phyloP scores from a whole-genome alignment of 2,113 vertebrate species.

The Gobio gobio region DNA sequence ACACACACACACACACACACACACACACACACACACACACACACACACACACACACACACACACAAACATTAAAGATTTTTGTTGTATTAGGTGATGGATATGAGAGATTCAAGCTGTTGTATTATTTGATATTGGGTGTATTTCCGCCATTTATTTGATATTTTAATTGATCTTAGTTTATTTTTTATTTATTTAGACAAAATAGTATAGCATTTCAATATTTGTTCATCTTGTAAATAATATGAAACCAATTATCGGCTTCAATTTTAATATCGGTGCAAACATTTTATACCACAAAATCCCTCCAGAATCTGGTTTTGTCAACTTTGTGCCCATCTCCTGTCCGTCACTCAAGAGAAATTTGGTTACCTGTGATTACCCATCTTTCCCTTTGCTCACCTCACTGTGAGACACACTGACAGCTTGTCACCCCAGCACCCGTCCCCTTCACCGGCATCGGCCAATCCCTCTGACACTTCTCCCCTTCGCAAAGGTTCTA shows the following conservation, averaged over 20 bases:
- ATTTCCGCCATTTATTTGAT: not conserved
- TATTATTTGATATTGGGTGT: not conserved
- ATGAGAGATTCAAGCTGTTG: too few relatives aligned
- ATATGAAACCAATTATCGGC: not conserved
- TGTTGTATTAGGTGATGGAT: not conserved
- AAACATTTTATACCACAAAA: conserved; percentile 8
- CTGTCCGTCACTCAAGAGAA: conserved; percentile 45
- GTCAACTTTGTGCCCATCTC: conserved; percentile 24
- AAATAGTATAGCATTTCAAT: not conserved
- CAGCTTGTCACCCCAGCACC: conserved; percentile 49
- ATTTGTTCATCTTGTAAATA: not conserved
- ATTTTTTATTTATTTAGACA: not conserved
- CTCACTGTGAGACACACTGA: conserved; percentile 43
- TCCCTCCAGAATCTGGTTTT: conserved; percentile 27
- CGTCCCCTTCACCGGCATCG: conserved; percentile 12
- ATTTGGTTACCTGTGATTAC: conserved; percentile 54
- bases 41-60: too few relatives aligned
- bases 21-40: too few relatives aligned
- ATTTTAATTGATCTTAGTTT: not conserved
- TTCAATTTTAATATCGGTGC: not conserved
- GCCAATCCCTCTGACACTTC: conserved; percentile 46
- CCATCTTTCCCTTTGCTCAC: conserved; percentile 34
- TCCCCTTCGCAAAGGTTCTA: conserved; percentile 37
- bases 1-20: too few relatives aligned
- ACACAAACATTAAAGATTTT: not conserved